Evolutionary conservation across 2,888 invertebrate species (phyloP), one percentile per base, ranked within the genome.

Genomic region (Falcaria lacertinaria): DNA sequence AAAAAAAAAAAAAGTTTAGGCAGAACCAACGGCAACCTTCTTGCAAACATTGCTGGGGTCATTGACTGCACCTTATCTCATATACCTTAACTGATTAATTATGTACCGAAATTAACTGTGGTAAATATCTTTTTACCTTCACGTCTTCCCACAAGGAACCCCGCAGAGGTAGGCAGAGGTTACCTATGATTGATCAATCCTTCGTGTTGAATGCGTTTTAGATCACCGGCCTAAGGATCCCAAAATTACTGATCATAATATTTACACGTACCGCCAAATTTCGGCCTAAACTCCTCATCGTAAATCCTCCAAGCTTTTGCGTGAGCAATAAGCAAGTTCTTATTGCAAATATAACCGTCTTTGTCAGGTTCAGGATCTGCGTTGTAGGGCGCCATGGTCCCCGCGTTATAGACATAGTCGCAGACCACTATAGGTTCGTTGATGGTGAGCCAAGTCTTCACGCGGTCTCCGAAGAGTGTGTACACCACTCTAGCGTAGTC

Each of bases 391-490:
- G 89, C 88, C 63, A 86, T 64, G 15, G 63, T 64, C 25, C 80
- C 80, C 1, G 73, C 64, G 2, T 8, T 25, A 8, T 25, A 25
- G 11, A 1, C 25, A 2, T 7, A 25, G 25, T 25, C 25, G 1
- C 25, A 25, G 25, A 25, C 2, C 8, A 25, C 83, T 0, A 74
- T 69, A 15, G 94, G 93, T 60, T 95, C 95, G 67, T 95, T 95
- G 44, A 94, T 87, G 0, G 94, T 95, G 0, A 93, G 86, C 94
- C 94, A 94, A 19, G 83, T 72, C 64, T 86, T 90, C 1, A 93
- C 91, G 33, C 91, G 85, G 52, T 91, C 90, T 0, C 90, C 93
- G 51, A 83, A 92, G 44, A 90, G 74, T 2, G 80, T 74, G 58
- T 89, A 90, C 2, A 90, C 70, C 0, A 92, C 53, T 14, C 84